Evolutionary conservation across 2,113 vertebrate genomes (phyloP).

Genomic region (Cyprinodon brontotheroides): DNA sequence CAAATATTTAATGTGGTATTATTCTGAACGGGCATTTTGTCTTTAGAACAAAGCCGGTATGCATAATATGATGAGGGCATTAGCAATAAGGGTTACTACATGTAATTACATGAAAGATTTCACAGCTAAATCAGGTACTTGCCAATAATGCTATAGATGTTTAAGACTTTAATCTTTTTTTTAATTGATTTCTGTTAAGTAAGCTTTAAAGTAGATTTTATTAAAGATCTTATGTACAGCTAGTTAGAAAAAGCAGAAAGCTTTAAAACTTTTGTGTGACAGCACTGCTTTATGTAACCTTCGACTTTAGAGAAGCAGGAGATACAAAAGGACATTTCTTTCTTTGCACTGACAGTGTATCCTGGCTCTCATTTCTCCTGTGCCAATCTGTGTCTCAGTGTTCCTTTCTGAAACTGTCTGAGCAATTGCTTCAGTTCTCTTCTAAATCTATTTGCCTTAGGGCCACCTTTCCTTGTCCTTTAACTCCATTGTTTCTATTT

Average conservation of each 20-base stretch:
- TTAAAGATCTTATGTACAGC: conserved; percentile 40
- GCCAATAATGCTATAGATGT: conserved; percentile 2
- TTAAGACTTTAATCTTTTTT: not conserved
- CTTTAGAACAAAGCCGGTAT: too few species aligned
- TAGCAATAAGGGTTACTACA: too few species aligned
- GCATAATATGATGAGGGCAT: too few species aligned
- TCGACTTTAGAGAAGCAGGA: conserved; percentile 45
- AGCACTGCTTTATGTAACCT: conserved; percentile 55
- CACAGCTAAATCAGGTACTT: not conserved
- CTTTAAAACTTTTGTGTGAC: conserved; percentile 51
- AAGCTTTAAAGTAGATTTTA: conserved; percentile 31
- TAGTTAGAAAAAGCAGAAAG: conserved; percentile 47
- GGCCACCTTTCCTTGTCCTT: conserved; percentile 68
- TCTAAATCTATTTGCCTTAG: conserved; percentile 70
- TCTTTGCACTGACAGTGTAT: conserved; percentile 56
- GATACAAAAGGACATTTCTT: conserved; percentile 55
- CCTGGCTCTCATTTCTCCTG: conserved; percentile 54
- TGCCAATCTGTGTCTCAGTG: conserved; percentile 60
- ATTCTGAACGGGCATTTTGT: too few species aligned
- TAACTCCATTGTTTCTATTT: conserved; percentile 69
- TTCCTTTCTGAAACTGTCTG: conserved; percentile 52
- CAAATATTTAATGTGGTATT: too few species aligned
- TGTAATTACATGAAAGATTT: not conserved
- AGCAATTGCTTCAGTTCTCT: conserved; percentile 57
- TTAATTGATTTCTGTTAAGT: not conserved